Percentiles rank a stretch among this genome's conserved stretches.
phyloP scores from a whole-genome alignment of 2,888 invertebrate species.

The Loripinus fragilis region DNA sequence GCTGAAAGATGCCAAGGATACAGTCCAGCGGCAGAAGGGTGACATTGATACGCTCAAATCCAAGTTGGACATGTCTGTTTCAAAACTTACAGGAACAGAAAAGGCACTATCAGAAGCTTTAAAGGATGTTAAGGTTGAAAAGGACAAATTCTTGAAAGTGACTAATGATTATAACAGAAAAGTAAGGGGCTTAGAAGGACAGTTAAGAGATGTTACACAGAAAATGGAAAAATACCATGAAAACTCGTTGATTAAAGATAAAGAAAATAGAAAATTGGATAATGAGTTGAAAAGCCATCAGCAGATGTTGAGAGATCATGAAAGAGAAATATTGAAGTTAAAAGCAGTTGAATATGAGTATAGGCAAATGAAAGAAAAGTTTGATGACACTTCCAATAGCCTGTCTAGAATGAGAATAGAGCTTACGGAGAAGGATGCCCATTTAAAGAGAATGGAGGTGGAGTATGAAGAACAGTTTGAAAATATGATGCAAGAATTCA shows the following conservation, averaged over 20 bases:
- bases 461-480: constrained; percentile 73
- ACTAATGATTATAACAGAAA: constrained; percentile 76
- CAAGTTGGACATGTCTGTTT: constrained; percentile 77
- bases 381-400: constrained; percentile 71
- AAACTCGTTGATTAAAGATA: constrained; percentile 71
- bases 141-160: constrained; percentile 76
- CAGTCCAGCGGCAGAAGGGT: constrained; percentile 72
- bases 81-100: constrained; percentile 78
- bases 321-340: constrained; percentile 76
- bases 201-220: constrained; percentile 70
- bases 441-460: constrained; percentile 69
- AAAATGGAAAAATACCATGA: constrained; percentile 75
- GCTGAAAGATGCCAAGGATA: constrained; percentile 77
- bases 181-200: constrained; percentile 72
- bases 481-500: constrained; percentile 80
- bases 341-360: constrained; percentile 78
- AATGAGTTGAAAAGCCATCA: constrained; percentile 70
- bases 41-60: constrained; percentile 76
- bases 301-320: constrained; percentile 74
- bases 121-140: constrained; percentile 76
- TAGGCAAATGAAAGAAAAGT: constrained; percentile 72
- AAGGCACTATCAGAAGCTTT: constrained; percentile 77
- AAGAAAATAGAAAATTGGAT: constrained; percentile 73
- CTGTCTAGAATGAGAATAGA: constrained; percentile 59
- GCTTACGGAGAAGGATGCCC: constrained; percentile 70